phyloP scores from a whole-genome alignment of 2,113 vertebrate species.

The Regulus satrapa region DNA sequence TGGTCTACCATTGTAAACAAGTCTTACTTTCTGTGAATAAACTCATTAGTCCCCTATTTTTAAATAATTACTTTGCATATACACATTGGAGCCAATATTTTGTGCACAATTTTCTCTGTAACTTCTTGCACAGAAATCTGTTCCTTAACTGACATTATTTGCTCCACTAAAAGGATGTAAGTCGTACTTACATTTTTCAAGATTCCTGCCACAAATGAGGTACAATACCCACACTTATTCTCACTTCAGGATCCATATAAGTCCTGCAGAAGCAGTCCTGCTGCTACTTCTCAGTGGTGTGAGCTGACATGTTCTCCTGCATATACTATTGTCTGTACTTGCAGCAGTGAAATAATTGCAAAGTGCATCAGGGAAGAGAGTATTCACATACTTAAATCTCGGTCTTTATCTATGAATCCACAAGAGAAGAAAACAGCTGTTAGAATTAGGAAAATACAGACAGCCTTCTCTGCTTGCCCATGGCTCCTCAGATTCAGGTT shows the following conservation, averaged over 20 bases:
- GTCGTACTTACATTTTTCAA: neutral
- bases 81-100: neutral
- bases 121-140: neutral
- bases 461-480: neutral
- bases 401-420: neutral
- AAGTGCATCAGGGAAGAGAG: neutral
- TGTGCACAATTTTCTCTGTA: neutral
- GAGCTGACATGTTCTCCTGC: neutral
- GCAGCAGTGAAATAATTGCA: neutral
- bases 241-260: neutral
- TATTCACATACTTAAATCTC: neutral
- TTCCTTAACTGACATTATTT: neutral
- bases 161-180: neutral
- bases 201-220: neutral
- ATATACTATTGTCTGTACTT: neutral
- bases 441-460: neutral
- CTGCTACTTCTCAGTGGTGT: neutral
- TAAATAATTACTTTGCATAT: neutral
- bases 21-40: neutral
- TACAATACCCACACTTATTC: neutral
- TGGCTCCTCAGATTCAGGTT: neutral
- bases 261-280: neutral
- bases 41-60: neutral
- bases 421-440: neutral
- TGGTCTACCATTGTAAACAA: neutral